Conservation (phyloP, 1,140 invertebrate genomes). For the Saxidomus purpurata region DNA sequence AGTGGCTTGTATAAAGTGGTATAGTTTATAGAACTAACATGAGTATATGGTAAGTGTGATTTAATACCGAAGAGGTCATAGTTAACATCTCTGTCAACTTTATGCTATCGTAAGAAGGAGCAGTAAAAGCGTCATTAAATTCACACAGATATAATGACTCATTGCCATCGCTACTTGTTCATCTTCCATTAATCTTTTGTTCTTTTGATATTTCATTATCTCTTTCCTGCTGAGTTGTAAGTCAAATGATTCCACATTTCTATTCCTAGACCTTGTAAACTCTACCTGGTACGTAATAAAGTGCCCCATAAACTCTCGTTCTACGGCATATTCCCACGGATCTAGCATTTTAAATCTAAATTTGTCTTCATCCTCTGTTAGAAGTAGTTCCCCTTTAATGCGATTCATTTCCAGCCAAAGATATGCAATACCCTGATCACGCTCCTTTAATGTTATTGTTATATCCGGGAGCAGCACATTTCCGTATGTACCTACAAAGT, state of each 20-base stretch:
- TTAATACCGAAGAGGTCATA: too few relatives aligned
- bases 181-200: too few relatives aligned
- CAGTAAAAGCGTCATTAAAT: too few relatives aligned
- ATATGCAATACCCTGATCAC: background rate
- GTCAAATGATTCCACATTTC: background rate
- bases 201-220: slow-evolving; percentile 13
- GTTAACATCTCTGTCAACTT: too few relatives aligned
- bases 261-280: slow-evolving; percentile 4
- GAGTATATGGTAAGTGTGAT: too few relatives aligned
- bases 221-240: background rate
- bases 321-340: slow-evolving; percentile 60
- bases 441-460: background rate
- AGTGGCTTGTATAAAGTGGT: too few relatives aligned
- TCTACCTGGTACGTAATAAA: slow-evolving; percentile 1
- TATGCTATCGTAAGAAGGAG: too few relatives aligned
- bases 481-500: slow-evolving; percentile 53
- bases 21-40: too few relatives aligned
- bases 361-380: background rate
- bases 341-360: slow-evolving; percentile 51
- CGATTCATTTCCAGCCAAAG: slow-evolving; percentile 43
- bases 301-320: background rate
- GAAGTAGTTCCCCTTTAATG: slow-evolving; percentile 47
- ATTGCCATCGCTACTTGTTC: too few relatives aligned
- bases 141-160: too few relatives aligned
- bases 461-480: slow-evolving; percentile 51